phyloP scores from a whole-genome alignment of 1,140 invertebrate species.

The Sycophila sp. region DNA sequence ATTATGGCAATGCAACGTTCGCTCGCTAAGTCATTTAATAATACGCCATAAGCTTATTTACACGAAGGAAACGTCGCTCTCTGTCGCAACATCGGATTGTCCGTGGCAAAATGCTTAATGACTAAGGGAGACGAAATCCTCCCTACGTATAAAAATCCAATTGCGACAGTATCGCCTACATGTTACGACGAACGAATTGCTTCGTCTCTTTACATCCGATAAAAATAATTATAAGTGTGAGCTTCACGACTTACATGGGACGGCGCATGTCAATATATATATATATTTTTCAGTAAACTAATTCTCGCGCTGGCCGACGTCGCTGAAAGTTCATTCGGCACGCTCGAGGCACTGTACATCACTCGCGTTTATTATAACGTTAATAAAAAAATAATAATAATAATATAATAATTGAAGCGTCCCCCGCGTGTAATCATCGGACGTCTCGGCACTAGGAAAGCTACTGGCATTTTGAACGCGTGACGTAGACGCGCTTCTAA shows the following conservation, averaged over 20 bases:
- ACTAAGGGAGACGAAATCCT: no score
- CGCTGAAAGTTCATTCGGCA: no score
- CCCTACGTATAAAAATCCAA: constrained; percentile 6
- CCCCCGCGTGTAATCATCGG: no score
- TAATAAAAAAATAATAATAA: no score
- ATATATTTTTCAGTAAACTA: neutral
- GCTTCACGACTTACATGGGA: constrained; percentile 21
- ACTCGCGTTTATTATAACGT: no score
- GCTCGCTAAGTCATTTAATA: neutral
- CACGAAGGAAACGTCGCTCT: constrained; percentile 11
- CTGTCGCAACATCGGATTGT: no score
- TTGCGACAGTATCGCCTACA: neutral
- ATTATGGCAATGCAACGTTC: constrained; percentile 35
- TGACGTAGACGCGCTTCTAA: no score
- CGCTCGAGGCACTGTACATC: no score
- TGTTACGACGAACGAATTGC: neutral
- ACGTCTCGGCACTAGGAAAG: no score
- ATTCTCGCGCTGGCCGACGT: neutral
- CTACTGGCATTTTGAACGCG: no score
- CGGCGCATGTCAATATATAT: constrained; percentile 23
- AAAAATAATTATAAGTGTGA: constrained; percentile 19
- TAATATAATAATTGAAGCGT: no score
- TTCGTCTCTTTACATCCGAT: constrained; percentile 1
- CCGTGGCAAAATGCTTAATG: no score
- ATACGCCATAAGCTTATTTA: constrained; percentile 24